Conservation (phyloP, 2,797 vertebrate genomes). For the Sphenopsis melanotis region DNA sequence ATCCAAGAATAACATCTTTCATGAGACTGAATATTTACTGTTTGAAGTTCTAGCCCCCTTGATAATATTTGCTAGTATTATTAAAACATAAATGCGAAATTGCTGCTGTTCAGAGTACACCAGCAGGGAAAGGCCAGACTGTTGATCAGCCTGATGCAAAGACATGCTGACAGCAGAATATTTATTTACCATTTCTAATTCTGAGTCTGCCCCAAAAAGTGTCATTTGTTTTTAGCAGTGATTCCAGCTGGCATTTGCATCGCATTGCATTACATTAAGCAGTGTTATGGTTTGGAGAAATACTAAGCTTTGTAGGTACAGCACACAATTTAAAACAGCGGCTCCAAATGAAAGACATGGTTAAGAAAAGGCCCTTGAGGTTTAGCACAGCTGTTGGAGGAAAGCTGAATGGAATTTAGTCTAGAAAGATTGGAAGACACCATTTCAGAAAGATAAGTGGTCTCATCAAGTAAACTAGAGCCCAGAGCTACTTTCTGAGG, state of each 20-base stretch:
- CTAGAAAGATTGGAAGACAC: background rate
- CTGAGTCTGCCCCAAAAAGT: background rate
- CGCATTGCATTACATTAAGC: background rate
- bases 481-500: background rate
- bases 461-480: background rate
- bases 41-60: background rate
- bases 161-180: background rate
- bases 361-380: background rate
- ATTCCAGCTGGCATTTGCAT: constrained; percentile 22
- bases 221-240: background rate
- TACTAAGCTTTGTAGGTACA: background rate
- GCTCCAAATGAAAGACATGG: background rate
- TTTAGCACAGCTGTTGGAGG: background rate
- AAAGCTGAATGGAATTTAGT: background rate
- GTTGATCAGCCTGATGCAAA: background rate
- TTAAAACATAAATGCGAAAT: background rate
- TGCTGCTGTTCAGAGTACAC: background rate
- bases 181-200: constrained; percentile 34
- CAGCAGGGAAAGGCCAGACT: background rate
- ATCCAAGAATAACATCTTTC: background rate
- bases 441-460: background rate
- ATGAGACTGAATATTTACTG: background rate
- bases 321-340: background rate
- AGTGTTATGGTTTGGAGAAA: background rate
- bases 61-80: background rate